A percentile compares a stretch with the other conserved stretches of the same genome.
Evolutionary conservation across 2,888 invertebrate species (phyloP).

Genomic region (Tuta absoluta): DNA sequence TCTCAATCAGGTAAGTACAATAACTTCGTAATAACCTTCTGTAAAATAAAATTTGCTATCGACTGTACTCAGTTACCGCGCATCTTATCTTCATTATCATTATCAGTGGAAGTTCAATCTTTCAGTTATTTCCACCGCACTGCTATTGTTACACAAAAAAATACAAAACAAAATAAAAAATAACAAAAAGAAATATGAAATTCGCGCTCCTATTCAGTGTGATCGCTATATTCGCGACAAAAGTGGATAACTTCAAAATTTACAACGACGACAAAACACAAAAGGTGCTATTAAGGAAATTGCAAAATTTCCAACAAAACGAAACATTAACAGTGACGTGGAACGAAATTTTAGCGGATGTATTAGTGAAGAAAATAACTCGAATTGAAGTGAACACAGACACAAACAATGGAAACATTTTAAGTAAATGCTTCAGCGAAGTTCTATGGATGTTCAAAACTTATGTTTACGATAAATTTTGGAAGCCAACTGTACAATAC

Average conservation of each 20-base stretch:
- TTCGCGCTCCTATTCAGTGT: constrained; percentile 52
- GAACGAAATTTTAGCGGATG: constrained; percentile 68
- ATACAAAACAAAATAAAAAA: constrained; percentile 31
- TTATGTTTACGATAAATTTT: constrained; percentile 53
- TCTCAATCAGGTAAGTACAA: not conserved
- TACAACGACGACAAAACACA: constrained; percentile 48
- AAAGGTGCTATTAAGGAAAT: constrained; percentile 63
- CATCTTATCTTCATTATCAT: constrained; percentile 59
- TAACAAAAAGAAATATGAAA: constrained; percentile 37
- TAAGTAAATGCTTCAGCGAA: constrained; percentile 53
- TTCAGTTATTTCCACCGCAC: constrained; percentile 57
- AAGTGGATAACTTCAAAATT: constrained; percentile 36
- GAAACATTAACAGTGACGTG: constrained; percentile 53
- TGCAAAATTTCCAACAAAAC: constrained; percentile 56
- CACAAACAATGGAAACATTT: constrained; percentile 32
- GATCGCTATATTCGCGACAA: constrained; percentile 49
- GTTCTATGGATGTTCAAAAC: constrained; percentile 57
- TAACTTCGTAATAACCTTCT: not conserved
- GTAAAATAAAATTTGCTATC: constrained; percentile 34
- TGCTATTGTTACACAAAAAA: constrained; percentile 51
- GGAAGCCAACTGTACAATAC: not conserved
- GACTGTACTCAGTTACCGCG: constrained; percentile 55
- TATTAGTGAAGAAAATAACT: constrained; percentile 61
- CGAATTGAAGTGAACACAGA: constrained; percentile 36
- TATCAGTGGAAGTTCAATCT: constrained; percentile 63